Conservation (phyloP, 2,113 vertebrate species). For the Cynocephalus volans region DNA sequence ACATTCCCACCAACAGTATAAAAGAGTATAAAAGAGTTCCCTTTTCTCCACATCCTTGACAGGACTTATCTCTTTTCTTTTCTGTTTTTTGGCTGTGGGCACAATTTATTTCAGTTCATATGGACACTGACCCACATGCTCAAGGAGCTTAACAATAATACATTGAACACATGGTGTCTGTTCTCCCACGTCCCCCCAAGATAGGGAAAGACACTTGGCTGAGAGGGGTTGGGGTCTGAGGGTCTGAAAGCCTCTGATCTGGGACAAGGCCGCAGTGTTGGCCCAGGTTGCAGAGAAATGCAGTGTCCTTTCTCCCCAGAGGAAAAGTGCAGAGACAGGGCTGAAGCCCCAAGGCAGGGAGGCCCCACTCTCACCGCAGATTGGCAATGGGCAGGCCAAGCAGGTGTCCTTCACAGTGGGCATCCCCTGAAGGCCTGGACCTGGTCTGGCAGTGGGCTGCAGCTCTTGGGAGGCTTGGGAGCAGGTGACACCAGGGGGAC, state of each 20-base stretch:
- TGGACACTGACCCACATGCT: slow-evolving; percentile 77
- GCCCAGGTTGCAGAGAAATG: slow-evolving; percentile 74
- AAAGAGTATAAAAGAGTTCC: not conserved
- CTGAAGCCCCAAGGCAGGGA: slow-evolving; percentile 50
- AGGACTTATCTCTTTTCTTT: not conserved
- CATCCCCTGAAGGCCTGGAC: slow-evolving; percentile 67
- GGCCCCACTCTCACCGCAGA: not conserved
- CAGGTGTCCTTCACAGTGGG: slow-evolving; percentile 35
- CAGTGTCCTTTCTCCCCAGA: slow-evolving; percentile 41
- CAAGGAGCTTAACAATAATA: slow-evolving; percentile 82
- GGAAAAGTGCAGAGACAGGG: slow-evolving; percentile 77
- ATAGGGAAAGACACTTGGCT: slow-evolving; percentile 78
- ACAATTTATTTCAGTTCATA: slow-evolving; percentile 86
- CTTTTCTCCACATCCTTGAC: not conserved
- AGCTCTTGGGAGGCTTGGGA: slow-evolving; percentile 56
- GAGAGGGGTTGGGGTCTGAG: not conserved
- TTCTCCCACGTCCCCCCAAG: slow-evolving; percentile 63
- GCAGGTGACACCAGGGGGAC: slow-evolving; percentile 85
- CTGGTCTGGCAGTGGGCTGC: slow-evolving; percentile 89
- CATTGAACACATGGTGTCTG: slow-evolving; percentile 74
- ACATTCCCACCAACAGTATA: not conserved
- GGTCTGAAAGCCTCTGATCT: slow-evolving; percentile 75
- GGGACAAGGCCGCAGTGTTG: slow-evolving; percentile 82
- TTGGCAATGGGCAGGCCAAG: not conserved
- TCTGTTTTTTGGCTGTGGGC: not conserved